Evolutionary conservation across 1,140 invertebrate species (phyloP).

Genomic region (Lepidurus couesii): DNA sequence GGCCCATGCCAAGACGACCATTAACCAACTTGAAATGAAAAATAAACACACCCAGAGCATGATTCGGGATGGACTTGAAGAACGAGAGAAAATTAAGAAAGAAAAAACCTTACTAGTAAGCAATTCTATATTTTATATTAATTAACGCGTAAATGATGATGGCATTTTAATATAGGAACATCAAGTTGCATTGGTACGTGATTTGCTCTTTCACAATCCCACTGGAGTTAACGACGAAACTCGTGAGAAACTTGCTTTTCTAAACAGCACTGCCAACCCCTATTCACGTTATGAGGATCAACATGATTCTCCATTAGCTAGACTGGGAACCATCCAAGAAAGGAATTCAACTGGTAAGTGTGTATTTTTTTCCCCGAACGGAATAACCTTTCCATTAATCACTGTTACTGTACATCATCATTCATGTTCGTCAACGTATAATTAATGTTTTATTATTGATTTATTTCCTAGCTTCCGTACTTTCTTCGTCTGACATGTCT

Average conservation of each 20-base stretch:
- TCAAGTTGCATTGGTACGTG: conserved; percentile 63
- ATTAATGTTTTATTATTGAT: too few relatives aligned
- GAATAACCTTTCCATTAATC: too few relatives aligned
- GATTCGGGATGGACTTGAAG: conserved; percentile 68
- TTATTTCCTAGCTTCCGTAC: conserved; percentile 38
- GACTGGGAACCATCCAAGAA: conserved; percentile 60
- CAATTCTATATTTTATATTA: conserved; percentile 31
- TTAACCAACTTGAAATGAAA: conserved; percentile 63
- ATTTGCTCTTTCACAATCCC: conserved; percentile 62
- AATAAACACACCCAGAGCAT: conserved; percentile 68
- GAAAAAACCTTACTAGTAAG: conserved; percentile 57
- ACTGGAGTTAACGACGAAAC: conserved; percentile 61
- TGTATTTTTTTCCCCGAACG: conserved; percentile 26
- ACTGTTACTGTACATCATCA: too few relatives aligned
- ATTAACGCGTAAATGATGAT: conserved; percentile 34
- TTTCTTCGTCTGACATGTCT: conserved; percentile 42
- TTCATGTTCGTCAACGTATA: too few relatives aligned
- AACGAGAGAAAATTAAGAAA: conserved; percentile 54
- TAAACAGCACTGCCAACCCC: conserved; percentile 52
- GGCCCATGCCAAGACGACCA: conserved; percentile 57
- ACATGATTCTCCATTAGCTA: conserved; percentile 38
- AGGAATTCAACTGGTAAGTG: conserved; percentile 52
- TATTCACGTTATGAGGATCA: conserved; percentile 19
- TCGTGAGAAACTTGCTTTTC: conserved; percentile 68
- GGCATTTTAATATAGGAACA: conserved; percentile 53